Base-by-base conservation (phyloP, 2,113 vertebrate species). In the Xyliphius kryptos region DNA sequence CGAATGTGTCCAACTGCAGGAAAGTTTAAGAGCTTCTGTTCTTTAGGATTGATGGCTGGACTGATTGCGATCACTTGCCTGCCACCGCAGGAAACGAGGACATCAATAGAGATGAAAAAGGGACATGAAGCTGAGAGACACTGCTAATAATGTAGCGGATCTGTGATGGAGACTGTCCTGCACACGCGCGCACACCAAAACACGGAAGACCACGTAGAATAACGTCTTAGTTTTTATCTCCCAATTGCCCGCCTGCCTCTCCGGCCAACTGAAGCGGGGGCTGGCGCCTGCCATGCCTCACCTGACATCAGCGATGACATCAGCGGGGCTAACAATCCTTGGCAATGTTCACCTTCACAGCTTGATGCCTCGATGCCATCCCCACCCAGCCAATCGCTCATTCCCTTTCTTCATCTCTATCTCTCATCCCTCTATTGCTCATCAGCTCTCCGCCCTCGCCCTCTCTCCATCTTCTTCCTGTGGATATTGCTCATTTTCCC, bases 21-120 rank as follows among this genome's bases (percentile, higher is more conserved):
- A n/a, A n/a, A n/a, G n/a, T n/a, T n/a, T n/a, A n/a, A n/a, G n/a
- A n/a, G n/a, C n/a, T n/a, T n/a, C n/a, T n/a, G n/a, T n/a, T n/a
- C n/a, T n/a, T n/a, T n/a, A n/a, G n/a, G 61, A 73, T 67, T 73
- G 71, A 73, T 73, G 61, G 61, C 36, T 12, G 21, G 20, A 20
- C 61, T 69, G 66, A 69, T 65, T 73, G 61, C 71, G 14, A 69
- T 73, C 71, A 69, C 38, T 65, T 44, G 52, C 21, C 66, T 73
- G 71, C 63, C 71, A 68, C 61, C 40, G 71, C 37, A 73, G 58
- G 63, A 64, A 63, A 64, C 46, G 21, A 69, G 51, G 56, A 68
- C 56, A 61, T 61, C 61, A 55, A 66, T 44, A 46, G 38, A 70
- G 68, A 67, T 68, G 21, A 71, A 60, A 65, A 51, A 68, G 61